Evolutionary conservation across 1,140 invertebrate species (phyloP).

Genomic region (Babylonia areolata): DNA sequence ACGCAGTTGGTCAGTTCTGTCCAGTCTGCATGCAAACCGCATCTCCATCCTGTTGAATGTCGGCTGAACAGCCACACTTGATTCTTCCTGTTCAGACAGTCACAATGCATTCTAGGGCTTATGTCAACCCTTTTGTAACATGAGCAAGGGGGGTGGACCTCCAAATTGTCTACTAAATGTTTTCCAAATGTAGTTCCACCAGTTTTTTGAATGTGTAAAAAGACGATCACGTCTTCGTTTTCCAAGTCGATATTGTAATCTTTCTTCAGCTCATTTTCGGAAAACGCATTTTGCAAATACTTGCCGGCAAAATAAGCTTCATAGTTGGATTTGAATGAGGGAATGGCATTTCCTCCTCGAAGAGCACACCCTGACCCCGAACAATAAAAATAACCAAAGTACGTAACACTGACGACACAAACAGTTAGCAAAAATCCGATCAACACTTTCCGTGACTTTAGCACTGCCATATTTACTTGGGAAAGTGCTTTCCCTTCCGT

Average conservation of each 20-base stretch:
- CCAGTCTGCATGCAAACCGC: conserved; percentile 98
- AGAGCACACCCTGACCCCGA: conserved; percentile 19
- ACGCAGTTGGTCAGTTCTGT: conserved; percentile 91
- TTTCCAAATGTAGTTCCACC: conserved; percentile 94
- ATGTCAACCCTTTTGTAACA: conserved; percentile 56
- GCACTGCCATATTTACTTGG: conserved; percentile 21
- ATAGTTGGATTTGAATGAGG: conserved; percentile 24
- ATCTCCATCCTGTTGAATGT: conserved; percentile 99
- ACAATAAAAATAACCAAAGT: conserved; percentile 37
- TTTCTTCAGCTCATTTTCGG: conserved; percentile 33
- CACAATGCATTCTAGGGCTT: conserved; percentile 71
- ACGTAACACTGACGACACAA: conserved; percentile 8
- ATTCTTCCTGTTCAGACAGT: conserved; percentile 66
- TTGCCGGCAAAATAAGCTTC: conserved; percentile 40
- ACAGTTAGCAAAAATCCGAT: background rate
- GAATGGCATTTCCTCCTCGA: background rate
- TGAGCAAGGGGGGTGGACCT: conserved; percentile 79
- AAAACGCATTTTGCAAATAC: conserved; percentile 41
- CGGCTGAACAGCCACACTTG: conserved; percentile 94
- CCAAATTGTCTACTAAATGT: conserved; percentile 95
- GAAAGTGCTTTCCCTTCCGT: too few species aligned
- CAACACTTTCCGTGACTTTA: background rate
- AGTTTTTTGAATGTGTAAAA: conserved; percentile 98
- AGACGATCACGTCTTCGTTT: conserved; percentile 93
- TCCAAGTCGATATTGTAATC: conserved; percentile 58